phyloP scores from a whole-genome alignment of 2,113 vertebrate genomes.

The Mustelus asterias region DNA sequence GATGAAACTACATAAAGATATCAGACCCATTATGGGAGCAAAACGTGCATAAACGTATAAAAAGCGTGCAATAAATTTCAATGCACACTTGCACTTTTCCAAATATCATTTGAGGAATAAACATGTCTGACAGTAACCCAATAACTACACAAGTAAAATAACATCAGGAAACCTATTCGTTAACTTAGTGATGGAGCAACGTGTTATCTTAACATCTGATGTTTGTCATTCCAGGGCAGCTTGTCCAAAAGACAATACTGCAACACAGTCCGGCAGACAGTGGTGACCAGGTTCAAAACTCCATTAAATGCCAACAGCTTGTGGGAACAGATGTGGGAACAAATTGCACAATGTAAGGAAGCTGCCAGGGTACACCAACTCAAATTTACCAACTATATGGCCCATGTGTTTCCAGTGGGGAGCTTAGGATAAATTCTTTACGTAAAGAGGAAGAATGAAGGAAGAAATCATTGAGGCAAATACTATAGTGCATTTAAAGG shows the following conservation, averaged over 20 bases:
- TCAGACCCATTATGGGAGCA: background rate
- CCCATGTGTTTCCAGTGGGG: background rate
- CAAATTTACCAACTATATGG: background rate
- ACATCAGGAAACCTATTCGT: background rate
- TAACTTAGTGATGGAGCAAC: background rate
- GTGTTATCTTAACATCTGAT: too few relatives aligned
- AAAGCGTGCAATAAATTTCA: background rate
- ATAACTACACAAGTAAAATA: background rate
- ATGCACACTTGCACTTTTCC: background rate
- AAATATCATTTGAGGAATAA: background rate
- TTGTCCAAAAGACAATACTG: background rate
- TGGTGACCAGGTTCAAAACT: background rate
- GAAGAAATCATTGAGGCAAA: background rate
- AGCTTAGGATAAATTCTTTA: background rate
- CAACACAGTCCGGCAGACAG: background rate
- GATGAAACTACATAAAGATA: background rate
- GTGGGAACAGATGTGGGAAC: background rate
- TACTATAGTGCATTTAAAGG: background rate
- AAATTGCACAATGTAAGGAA: background rate
- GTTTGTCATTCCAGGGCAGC: background rate
- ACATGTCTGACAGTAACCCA: background rate
- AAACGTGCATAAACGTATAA: background rate
- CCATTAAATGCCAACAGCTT: background rate
- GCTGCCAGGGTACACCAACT: background rate
- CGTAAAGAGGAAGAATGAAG: background rate